A percentile compares a stretch with the other conserved stretches of the same genome.
Conservation (phyloP, 2,888 invertebrate species). For the Syritta pipiens region DNA sequence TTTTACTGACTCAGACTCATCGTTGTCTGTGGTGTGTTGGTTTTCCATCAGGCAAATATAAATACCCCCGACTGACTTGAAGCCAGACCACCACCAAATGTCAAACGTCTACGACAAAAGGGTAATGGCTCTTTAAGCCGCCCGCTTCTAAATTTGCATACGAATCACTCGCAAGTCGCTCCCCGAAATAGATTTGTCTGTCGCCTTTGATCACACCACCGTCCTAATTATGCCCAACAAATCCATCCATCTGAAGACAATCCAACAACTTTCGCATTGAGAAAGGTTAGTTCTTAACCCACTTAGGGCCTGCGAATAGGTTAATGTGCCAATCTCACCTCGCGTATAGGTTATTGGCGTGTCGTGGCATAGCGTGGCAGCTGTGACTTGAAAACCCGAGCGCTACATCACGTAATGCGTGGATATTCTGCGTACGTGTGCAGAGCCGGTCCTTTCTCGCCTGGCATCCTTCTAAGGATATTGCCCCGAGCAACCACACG, state of each 20-base stretch:
- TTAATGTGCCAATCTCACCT: slow-evolving; percentile 31
- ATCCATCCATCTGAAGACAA: neutral
- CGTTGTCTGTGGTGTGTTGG: too few species aligned
- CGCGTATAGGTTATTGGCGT: neutral
- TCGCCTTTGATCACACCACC: neutral
- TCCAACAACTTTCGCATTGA: slow-evolving; percentile 42
- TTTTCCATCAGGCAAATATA: too few species aligned
- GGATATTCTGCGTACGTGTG: slow-evolving; percentile 12
- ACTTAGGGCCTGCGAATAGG: slow-evolving; percentile 27
- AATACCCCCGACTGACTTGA: too few species aligned
- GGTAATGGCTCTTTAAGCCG: too few species aligned
- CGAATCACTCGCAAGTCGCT: too few species aligned
- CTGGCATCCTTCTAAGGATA: slow-evolving; percentile 34
- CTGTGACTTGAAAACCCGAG: slow-evolving; percentile 20
- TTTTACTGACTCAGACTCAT: too few species aligned
- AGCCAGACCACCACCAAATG: too few species aligned
- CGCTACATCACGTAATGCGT: slow-evolving; percentile 36
- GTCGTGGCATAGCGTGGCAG: neutral
- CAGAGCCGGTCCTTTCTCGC: slow-evolving; percentile 9
- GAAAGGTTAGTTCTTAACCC: slow-evolving; percentile 48
- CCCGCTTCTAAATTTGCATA: too few species aligned
- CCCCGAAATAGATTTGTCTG: too few species aligned
- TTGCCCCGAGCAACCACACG: slow-evolving; percentile 5
- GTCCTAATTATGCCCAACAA: slow-evolving; percentile 14
- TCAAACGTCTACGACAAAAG: too few species aligned